Conservation (phyloP, 2,888 invertebrate species). For the Azorinus chamasolen region DNA sequence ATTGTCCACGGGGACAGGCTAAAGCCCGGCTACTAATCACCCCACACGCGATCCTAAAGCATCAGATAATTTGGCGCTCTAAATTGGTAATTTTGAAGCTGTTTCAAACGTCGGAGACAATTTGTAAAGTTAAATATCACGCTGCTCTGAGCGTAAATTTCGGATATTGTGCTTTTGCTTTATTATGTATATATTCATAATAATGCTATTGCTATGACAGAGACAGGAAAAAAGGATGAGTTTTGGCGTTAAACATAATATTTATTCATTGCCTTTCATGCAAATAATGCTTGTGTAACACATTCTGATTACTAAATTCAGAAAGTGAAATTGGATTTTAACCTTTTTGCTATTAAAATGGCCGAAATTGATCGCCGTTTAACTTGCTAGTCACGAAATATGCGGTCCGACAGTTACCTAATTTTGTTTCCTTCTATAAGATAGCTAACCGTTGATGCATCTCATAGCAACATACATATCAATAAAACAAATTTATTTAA, state of each 20-base stretch:
- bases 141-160: conserved; percentile 24
- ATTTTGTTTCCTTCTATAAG: no score
- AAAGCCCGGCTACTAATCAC: conserved; percentile 40
- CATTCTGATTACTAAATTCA: conserved; percentile 18
- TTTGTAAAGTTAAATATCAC: conserved; percentile 48
- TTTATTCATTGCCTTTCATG: conserved; percentile 36
- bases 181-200: conserved; percentile 64
- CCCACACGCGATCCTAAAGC: conserved; percentile 52
- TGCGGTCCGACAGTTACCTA: no score
- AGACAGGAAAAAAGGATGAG: conserved; percentile 37
- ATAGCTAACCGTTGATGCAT: neutral
- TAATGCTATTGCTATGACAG: conserved; percentile 24
- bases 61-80: conserved; percentile 32
- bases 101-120: conserved; percentile 47
- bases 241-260: conserved; percentile 32
- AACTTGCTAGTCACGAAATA: no score
- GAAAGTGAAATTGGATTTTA: neutral
- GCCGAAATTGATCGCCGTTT: no score
- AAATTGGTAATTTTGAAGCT: conserved; percentile 59
- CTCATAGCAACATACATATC: conserved; percentile 17
- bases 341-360: no score
- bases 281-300: conserved; percentile 12
- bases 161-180: conserved; percentile 35
- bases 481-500: conserved; percentile 40
- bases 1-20: conserved; percentile 22